These are phyloP conservation scores for Netelia fuscicornis DNA, from an alignment of 2,888 invertebrate species.

Conservation along the genomic window DNA sequence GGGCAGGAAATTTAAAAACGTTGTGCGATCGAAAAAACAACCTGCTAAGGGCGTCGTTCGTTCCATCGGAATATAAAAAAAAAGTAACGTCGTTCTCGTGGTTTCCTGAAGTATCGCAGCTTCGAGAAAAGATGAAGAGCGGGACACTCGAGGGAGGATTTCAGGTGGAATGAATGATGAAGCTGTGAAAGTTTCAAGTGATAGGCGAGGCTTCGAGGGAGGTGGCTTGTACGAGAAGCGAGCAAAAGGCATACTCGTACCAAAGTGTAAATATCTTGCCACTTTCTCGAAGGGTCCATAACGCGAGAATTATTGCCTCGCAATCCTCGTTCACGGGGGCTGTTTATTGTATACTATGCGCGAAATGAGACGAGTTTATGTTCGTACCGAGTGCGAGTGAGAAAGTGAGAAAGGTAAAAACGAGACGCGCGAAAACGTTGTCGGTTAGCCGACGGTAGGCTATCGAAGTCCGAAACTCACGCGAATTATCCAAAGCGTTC, in stretches of 20 bases:
- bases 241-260: neutral
- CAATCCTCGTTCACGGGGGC: constrained; percentile 34
- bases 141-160: constrained; percentile 57
- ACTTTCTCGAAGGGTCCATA: constrained; percentile 60
- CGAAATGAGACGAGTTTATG: constrained; percentile 48
- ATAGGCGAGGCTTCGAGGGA: constrained; percentile 54
- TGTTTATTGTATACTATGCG: constrained; percentile 33
- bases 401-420: neutral
- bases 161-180: constrained; percentile 62
- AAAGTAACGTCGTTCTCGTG: constrained; percentile 26
- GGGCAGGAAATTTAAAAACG: neutral
- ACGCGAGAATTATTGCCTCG: constrained; percentile 66
- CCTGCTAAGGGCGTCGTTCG: constrained; percentile 29
- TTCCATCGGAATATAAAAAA: constrained; percentile 41
- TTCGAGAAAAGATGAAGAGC: constrained; percentile 25
- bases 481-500: neutral
- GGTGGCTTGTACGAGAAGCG: constrained; percentile 24
- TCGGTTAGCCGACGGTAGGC: constrained; percentile 51
- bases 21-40: constrained; percentile 36
- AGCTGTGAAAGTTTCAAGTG: constrained; percentile 68
- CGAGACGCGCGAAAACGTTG: neutral
- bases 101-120: neutral
- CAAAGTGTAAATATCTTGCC: constrained; percentile 43
- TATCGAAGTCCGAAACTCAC: constrained; percentile 11
- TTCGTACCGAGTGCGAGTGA: neutral